Conservation (phyloP, 2,797 vertebrate genomes). For the Falco biarmicus region DNA sequence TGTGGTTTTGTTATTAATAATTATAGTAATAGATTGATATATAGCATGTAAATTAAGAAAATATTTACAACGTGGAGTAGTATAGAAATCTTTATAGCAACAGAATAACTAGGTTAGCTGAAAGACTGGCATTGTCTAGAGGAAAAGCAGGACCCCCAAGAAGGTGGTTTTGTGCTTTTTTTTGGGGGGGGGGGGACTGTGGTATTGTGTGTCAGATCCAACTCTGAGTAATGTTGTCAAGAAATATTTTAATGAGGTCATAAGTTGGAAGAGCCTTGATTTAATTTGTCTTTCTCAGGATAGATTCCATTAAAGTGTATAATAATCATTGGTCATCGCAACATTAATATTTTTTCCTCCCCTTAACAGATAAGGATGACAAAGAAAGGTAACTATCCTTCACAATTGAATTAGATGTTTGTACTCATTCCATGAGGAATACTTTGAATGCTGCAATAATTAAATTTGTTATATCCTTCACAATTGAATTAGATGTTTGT, state of each 20-base stretch:
- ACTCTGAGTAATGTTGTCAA: background rate
- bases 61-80: background rate
- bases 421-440: too few relatives aligned
- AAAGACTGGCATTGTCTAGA: background rate
- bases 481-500: background rate
- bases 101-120: background rate
- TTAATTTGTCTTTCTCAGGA: background rate
- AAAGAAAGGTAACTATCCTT: background rate
- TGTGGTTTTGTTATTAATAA: background rate
- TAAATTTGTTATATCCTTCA: too few relatives aligned
- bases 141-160: background rate
- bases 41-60: background rate
- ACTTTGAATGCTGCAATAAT: too few relatives aligned
- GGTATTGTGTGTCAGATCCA: background rate
- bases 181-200: background rate
- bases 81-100: background rate
- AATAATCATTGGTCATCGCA: background rate
- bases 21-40: background rate
- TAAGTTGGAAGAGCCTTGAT: background rate
- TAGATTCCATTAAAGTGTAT: background rate
- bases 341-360: background rate
- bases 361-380: background rate
- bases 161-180: background rate
- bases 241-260: conserved; percentile 15
- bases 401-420: too few relatives aligned